phyloP scores from a whole-genome alignment of 2,888 invertebrate genomes.

The Apotomis turbidana region DNA sequence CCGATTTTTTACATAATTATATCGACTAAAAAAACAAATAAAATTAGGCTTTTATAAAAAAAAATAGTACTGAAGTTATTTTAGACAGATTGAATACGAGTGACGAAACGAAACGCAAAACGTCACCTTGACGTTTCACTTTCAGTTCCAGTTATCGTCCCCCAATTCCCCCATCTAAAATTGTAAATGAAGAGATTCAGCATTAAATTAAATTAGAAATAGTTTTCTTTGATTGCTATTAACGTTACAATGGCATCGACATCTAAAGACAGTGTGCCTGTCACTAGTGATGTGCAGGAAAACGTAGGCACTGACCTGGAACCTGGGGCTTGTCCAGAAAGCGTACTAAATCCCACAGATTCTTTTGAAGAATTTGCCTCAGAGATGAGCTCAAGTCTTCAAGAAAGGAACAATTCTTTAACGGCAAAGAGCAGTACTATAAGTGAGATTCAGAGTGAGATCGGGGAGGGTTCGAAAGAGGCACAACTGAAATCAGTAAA shows the following conservation, averaged over 20 bases:
- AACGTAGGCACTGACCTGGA: slow-evolving; percentile 65
- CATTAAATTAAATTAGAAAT: slow-evolving; percentile 44
- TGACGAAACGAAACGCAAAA: slow-evolving; percentile 17
- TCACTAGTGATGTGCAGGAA: slow-evolving; percentile 51
- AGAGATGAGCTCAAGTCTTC: slow-evolving; percentile 86
- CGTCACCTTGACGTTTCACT: slow-evolving; percentile 34
- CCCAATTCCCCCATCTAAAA: slow-evolving; percentile 11
- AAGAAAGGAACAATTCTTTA: slow-evolving; percentile 80
- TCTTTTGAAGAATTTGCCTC: slow-evolving; percentile 87
- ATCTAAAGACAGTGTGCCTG: slow-evolving; percentile 61
- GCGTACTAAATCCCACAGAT: slow-evolving; percentile 88
- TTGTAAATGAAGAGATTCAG: slow-evolving; percentile 28
- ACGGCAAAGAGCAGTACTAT: slow-evolving; percentile 83
- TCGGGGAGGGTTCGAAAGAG: slow-evolving; percentile 66
- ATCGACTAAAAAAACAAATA: too few relatives aligned
- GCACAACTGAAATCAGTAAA: slow-evolving; percentile 63
- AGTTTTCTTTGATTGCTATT: slow-evolving; percentile 29
- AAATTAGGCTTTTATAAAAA: too few relatives aligned
- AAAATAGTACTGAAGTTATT: neutral
- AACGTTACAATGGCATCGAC: slow-evolving; percentile 69
- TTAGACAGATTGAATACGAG: neutral
- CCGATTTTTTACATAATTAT: too few relatives aligned
- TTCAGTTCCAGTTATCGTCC: neutral
- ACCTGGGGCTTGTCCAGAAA: slow-evolving; percentile 82
- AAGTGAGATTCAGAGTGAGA: slow-evolving; percentile 83